Conservation (phyloP, 1,140 invertebrate species). For the Homarus americanus region DNA sequence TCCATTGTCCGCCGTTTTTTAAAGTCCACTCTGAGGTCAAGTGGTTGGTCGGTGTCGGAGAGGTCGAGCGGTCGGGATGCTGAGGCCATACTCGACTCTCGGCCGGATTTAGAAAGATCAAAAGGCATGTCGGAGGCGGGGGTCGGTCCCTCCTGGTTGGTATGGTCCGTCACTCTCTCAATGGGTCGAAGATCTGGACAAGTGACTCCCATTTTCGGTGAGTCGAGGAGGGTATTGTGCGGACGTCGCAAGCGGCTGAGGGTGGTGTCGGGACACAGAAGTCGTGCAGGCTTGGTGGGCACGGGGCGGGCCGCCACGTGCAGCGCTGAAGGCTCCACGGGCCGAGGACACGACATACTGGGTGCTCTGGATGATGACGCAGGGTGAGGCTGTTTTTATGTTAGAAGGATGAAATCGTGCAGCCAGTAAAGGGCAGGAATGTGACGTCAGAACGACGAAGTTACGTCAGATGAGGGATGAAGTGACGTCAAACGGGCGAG, state of each 20-base stretch:
- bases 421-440: not conserved
- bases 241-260: not conserved
- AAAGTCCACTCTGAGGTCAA: constrained; percentile 63
- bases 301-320: not conserved
- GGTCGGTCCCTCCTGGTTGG: not conserved
- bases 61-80: constrained; percentile 71
- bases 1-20: constrained; percentile 65
- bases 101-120: constrained; percentile 69
- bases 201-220: not conserved
- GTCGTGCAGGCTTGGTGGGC: not conserved
- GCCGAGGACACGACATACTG: not conserved
- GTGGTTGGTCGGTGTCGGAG: constrained; percentile 64
- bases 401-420: not conserved
- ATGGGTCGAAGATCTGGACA: not conserved
- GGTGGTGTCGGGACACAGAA: not conserved
- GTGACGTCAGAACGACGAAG: not conserved
- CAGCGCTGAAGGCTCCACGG: not conserved
- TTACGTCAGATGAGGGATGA: not conserved
- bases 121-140: constrained; percentile 72
- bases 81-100: constrained; percentile 71
- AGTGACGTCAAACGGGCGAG: not conserved
- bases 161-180: not conserved
- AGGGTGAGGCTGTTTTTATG: not conserved
- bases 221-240: not conserved
- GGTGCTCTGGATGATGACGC: not conserved